A percentile compares a stretch with the other conserved stretches of the same genome.
Evolutionary conservation across 1,140 invertebrate species (phyloP).

Genomic region (Bombus consobrinus): DNA sequence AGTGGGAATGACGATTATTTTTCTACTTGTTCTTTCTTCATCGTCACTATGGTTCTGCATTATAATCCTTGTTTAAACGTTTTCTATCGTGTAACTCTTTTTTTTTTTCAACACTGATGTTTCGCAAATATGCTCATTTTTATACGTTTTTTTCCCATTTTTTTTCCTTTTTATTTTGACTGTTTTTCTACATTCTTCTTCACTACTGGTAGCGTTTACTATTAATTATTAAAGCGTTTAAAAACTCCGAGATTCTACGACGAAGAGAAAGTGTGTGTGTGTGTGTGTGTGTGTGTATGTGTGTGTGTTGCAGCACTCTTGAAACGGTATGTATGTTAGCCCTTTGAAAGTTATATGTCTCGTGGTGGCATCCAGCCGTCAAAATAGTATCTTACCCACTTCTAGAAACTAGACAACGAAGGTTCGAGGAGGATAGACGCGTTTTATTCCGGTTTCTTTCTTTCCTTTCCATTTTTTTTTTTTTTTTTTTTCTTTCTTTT

Average conservation of each 20-base stretch:
- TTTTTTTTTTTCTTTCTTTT: slow-evolving; percentile 21
- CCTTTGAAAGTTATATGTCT: neutral
- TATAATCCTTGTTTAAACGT: slow-evolving; percentile 20
- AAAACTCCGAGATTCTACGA: slow-evolving; percentile 23
- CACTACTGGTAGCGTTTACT: neutral
- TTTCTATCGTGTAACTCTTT: neutral
- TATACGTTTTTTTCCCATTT: slow-evolving; percentile 19
- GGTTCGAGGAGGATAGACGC: slow-evolving; percentile 58
- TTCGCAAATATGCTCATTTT: slow-evolving; percentile 14
- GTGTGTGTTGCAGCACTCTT: neutral
- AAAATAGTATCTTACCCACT: slow-evolving; percentile 63
- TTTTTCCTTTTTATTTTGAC: neutral
- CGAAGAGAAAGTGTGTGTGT: slow-evolving; percentile 2
- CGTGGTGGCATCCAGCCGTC: neutral
- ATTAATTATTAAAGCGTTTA: neutral
- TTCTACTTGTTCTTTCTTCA: neutral
- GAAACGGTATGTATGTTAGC: slow-evolving; percentile 22
- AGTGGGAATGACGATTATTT: slow-evolving; percentile 36
- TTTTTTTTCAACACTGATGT: slow-evolving; percentile 7
- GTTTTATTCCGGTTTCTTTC: slow-evolving; percentile 47
- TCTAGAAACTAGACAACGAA: slow-evolving; percentile 65
- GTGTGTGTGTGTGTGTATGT: neutral
- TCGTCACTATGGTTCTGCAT: slow-evolving; percentile 12
- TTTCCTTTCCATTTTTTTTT: slow-evolving; percentile 32
- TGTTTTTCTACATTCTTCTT: neutral